Base-by-base conservation (phyloP, 2,113 vertebrate genomes). In the Otolemur garnettii region DNA sequence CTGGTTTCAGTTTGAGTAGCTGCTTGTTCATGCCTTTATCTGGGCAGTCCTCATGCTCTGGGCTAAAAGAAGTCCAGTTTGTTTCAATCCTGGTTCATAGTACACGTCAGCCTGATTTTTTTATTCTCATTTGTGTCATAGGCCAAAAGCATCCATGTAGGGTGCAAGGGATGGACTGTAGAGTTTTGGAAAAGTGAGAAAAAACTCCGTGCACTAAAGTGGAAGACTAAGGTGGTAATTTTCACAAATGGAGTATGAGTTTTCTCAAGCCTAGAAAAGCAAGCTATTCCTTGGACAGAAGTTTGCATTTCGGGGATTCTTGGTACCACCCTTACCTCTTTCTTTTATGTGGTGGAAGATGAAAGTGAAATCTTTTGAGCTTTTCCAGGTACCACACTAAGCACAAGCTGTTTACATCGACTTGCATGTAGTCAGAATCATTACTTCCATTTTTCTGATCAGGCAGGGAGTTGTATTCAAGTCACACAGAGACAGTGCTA, bases 1-100 rank as follows among this genome's bases (percentile, higher is more conserved):
- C 98, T 98, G 98, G 98, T 98, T 98, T 98, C 92, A 19, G 13
- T 98, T 98, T 98, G 98, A 96, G 86, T 88, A 94, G 95, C 96
- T 91, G 82, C 83, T 87, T 96, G 97, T 95, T 96, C 97, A 95
- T 97, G 95, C 96, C 98, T 97, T 97, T 98, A 96, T 98, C 97
- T 97, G 97, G 96, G 28, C 21, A 6, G 87, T 66, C 42, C 95
- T 97, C 97, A 88, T 97, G 97, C 98, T 97, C 85, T 0, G 1
- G 93, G 94, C 97, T 98, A 97, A 98, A 96, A 94, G 98, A 98
- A 97, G 98, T 97, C 97, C 94, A 96, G 96, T 97, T 97, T 98
- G 97, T 95, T 98, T 98, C 96, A 98, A 97, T 97, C 97, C 96
- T 96, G 97, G 93, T 93, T 98, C 87, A 2, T 97, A 92, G 98